Base-by-base conservation (phyloP, 2,888 invertebrate genomes). In the Latrodectus elegans region DNA sequence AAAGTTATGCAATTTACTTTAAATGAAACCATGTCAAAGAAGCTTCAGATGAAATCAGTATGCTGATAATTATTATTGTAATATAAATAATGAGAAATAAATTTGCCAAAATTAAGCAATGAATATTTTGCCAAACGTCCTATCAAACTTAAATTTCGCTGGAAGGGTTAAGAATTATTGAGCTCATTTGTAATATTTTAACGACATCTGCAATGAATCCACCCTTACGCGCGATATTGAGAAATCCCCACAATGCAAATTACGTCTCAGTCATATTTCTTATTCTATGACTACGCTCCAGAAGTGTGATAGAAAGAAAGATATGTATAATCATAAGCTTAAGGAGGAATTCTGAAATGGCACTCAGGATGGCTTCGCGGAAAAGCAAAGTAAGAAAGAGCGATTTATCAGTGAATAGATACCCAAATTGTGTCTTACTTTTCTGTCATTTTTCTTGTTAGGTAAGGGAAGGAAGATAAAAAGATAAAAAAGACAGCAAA, bases 391-490 rank as follows among this genome's bases (percentile, higher is more conserved):
- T 6, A 14, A 77, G 26, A 26, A 76, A 15, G 22, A 77, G 53
- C 67, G 68, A 77, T 52, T 22, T 26, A 9, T 51, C 53, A 52
- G 51, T 53, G 51, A 73, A 67, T 52, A 65, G 65, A 55, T 72
- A 81, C 60, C 73, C 73, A 74, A 81, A 74, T 81, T 81, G 73
- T 73, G 65, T 38, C 15, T 9, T 26, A 8, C 64, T 67, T 53
- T 53, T n/a, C 52, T 17, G 65, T 76, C 75, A 83, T 83, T 60
- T 83, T 60, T 83, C 83, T 83, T 70, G 51, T 17, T 12, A 70
- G 64, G 76, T 65, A 83, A 83, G 60, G 76, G 64, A 53, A 76
- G 38, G 55, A 60, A 73, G 60, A 71, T 65, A 83, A 83, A 83
- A 83, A 68, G 55, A 14, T 55, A 76, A 64, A 83, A 22, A 22